These are phyloP conservation scores for Bruchidius siliquastri DNA, from an alignment of 2,888 invertebrate genomes.

Conservation along the genomic window DNA sequence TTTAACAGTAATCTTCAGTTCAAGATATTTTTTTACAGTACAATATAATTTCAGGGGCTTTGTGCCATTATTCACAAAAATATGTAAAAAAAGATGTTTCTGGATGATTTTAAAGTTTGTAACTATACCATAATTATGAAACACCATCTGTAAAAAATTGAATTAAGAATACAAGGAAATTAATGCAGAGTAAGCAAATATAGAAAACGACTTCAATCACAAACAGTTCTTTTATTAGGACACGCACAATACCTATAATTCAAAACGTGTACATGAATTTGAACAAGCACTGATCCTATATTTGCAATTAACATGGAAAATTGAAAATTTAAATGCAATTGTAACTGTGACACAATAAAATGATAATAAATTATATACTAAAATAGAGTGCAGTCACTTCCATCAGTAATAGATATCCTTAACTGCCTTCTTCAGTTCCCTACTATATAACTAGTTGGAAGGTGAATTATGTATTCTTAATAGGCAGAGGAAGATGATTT, in stretches of 20 bases:
- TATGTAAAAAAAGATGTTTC: too few relatives aligned
- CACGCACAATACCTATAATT: conserved; percentile 31
- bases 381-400: background rate
- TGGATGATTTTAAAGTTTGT: too few relatives aligned
- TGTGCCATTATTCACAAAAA: too few relatives aligned
- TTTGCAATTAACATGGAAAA: background rate
- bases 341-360: conserved; percentile 4
- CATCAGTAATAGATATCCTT: background rate
- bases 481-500: background rate
- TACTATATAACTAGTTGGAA: background rate
- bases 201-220: conserved; percentile 9
- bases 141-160: too few relatives aligned
- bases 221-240: conserved; percentile 28
- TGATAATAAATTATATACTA: conserved; percentile 3
- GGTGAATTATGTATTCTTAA: background rate
- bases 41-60: too few relatives aligned
- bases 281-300: background rate
- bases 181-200: background rate
- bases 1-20: too few relatives aligned
- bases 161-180: too few relatives aligned
- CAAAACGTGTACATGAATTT: background rate
- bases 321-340: conserved; percentile 8
- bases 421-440: background rate
- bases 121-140: too few relatives aligned
- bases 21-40: too few relatives aligned